Percentiles rank a stretch among this genome's conserved stretches.
Conservation (phyloP, 2,113 vertebrate species). For the Paradoxurus hermaphroditus region DNA sequence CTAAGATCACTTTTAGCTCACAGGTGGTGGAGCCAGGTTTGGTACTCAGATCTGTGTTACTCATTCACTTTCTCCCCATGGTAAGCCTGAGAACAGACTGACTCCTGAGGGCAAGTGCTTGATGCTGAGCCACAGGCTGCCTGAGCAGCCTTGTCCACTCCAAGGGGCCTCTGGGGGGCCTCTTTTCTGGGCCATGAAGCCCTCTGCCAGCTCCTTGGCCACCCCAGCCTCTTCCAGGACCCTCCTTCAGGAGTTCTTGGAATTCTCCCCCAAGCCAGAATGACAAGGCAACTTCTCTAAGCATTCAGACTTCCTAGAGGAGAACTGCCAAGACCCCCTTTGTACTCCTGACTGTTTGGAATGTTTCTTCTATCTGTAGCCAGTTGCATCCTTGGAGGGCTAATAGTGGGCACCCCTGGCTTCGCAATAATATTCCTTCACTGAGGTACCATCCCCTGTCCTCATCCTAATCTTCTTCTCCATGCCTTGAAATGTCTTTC, state of each 20-base stretch:
- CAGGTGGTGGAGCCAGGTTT: not conserved
- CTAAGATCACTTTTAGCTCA: not conserved
- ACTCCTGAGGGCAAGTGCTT: not conserved
- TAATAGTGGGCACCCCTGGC: not conserved
- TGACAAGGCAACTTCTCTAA: not conserved
- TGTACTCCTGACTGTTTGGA: not conserved
- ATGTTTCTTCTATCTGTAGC: not conserved
- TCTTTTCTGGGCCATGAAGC: not conserved
- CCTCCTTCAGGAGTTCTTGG: not conserved
- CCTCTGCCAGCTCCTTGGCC: not conserved
- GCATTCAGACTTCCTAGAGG: not conserved
- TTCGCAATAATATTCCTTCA: not conserved
- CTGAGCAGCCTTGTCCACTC: not conserved
- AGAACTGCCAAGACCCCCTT: not conserved
- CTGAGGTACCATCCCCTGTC: not conserved
- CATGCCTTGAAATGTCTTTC: not conserved
- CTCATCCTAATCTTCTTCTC: not conserved
- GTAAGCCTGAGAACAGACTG: not conserved
- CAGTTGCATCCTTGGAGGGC: not conserved
- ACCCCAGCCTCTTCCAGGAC: not conserved
- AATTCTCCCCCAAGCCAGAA: not conserved
- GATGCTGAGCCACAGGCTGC: not conserved
- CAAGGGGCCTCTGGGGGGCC: not conserved
- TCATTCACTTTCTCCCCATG: not conserved
- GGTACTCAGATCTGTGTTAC: not conserved